phyloP scores from a whole-genome alignment of 2,113 vertebrate species.

The Notiomystis cincta region DNA sequence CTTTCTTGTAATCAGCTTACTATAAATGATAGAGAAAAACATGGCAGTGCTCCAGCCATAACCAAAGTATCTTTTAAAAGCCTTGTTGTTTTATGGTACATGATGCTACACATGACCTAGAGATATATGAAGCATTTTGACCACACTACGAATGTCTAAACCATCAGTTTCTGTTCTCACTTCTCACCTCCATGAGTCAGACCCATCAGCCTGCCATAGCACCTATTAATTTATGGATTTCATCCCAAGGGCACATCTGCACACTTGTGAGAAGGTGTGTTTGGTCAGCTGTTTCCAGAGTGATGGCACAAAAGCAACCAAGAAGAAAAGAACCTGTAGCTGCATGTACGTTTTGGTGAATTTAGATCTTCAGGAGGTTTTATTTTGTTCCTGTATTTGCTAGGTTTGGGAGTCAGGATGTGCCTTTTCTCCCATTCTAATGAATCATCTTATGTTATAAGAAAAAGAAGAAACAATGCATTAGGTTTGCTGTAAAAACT shows the following conservation, averaged over 20 bases:
- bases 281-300: slow-evolving; percentile 35
- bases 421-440: not conserved
- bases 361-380: not conserved
- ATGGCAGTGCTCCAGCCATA: not conserved
- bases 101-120: not conserved
- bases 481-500: not conserved
- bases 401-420: not conserved
- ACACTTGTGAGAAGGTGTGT: not conserved
- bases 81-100: not conserved
- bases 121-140: not conserved
- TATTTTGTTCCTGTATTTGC: not conserved
- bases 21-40: not conserved
- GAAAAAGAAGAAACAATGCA: not conserved
- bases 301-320: not conserved
- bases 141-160: not conserved
- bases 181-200: not conserved
- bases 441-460: not conserved
- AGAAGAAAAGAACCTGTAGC: not conserved
- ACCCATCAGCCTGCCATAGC: not conserved
- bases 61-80: not conserved
- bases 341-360: not conserved
- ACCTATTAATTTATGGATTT: not conserved
- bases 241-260: not conserved
- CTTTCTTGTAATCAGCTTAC: not conserved
- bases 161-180: slow-evolving; percentile 25